Base-by-base conservation (phyloP, 2,888 invertebrate genomes). In the Cordilura impudica region DNA sequence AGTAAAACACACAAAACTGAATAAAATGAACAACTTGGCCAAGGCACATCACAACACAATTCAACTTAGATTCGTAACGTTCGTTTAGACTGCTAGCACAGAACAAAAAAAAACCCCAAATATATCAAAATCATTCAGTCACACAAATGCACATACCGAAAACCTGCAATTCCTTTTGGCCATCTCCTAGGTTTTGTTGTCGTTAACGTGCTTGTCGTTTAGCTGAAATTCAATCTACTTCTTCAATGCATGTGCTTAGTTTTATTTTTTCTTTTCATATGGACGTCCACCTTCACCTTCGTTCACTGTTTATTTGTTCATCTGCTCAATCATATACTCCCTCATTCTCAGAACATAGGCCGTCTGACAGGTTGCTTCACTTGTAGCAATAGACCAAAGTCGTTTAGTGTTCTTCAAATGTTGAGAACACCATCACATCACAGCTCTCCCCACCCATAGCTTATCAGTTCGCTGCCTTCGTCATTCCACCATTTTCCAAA, bases 101-200 rank as follows among this genome's bases (percentile, higher is more conserved):
- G 47, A 56, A 39, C 51, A 43, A 43, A 65, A 60, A 60, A 53
- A 12, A 31, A 66, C 49, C 21, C 21, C 5, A 23, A 29, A 47
- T 4, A 31, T 58, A 35, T 39, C n/a, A 39, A n/a, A 51, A 51
- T 8, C 43, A 43, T 39, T 23, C 35, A 74, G 8, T 43, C 26
- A 49, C 31, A 58, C 66, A 61, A 77, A 78, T 39, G 45, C 69
- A 65, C 26, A 58, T 84, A 83, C 83, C 84, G 84, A 86, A 87
- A 87, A 86, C 85, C 84, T 85, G 83, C 86, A 86, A 86, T 86
- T 87, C 85, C 87, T 87, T 87, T 86, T 85, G 87, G 86, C 83
- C 85, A 87, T 85, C 87, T 87, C 85, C 83, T 84, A 84, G 86
- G 83, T 61, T 73, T 84, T 84, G 86, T 83, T 82, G 83, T 84